Base-by-base conservation (phyloP, 2,797 vertebrate genomes). In the Chaetodon trifasciatus region DNA sequence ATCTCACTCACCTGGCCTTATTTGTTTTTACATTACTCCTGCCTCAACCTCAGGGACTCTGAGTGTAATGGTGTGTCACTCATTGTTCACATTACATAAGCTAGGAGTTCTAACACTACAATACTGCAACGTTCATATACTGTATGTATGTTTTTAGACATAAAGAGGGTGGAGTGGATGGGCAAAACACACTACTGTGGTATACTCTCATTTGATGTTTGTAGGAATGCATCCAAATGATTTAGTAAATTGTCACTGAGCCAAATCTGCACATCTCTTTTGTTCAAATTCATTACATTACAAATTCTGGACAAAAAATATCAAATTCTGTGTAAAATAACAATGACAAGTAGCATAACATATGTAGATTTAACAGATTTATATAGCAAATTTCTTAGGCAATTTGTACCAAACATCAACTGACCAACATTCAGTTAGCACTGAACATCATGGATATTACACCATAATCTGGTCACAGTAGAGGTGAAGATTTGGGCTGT, bases 1-100 rank as follows among this genome's bases (percentile, higher is more conserved):
- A 74, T 76, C 61, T 78, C 79, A 32, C 49, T 81, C 61, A 46
- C 53, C 80, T 80, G 55, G 49, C 53, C 53, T n/a, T 66, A 58
- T 70, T 78, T 72, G 66, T 80, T 78, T 80, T 56, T 52, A 56
- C 52, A 60, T 76, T 76, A 58, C 42, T 44, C 63, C 44, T 52
- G 44, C 46, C 42, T 66, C 6, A 7, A 69, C 65, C 63, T 75
- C 19, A 46, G 40, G 37, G 15, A 46, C 40, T 66, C 24, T 0
- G 12, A 16, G 46, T 16, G 28, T 49, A 49, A 76, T 35, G 46
- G 10, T n/a, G 58, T 76, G 64, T 73, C 60, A 52, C 68, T 74
- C 70, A 57, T 40, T 46, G 44, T 50, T 78, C 9, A 71, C 53
- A 84, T 83, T 53, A 82, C 46, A 60, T 52, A 60, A 71, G 52